These are phyloP conservation scores for Phthorimaea operculella DNA, from an alignment of 1,140 invertebrate species.

Conservation along the genomic window DNA sequence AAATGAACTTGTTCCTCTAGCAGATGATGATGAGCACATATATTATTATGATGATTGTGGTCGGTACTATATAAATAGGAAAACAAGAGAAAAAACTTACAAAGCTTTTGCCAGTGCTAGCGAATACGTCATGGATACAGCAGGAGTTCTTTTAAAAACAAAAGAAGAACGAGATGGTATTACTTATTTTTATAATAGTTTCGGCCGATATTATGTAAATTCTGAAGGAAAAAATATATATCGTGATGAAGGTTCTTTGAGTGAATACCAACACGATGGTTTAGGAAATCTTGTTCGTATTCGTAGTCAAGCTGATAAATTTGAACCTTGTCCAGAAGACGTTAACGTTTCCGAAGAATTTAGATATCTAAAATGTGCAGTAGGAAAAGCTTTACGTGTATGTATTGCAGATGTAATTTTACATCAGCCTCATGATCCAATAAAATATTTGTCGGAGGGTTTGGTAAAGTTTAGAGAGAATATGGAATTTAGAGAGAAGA, in stretches of 20 bases:
- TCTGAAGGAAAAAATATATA: slow-evolving; percentile 53
- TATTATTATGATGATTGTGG: slow-evolving; percentile 62
- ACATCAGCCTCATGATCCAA: slow-evolving; percentile 51
- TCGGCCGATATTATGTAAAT: slow-evolving; percentile 53
- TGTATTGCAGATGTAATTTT: slow-evolving; percentile 51
- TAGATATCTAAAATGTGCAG: slow-evolving; percentile 46
- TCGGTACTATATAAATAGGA: slow-evolving; percentile 48
- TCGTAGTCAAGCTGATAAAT: slow-evolving; percentile 46
- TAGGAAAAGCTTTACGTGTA: slow-evolving; percentile 46
- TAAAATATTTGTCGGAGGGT: slow-evolving; percentile 43
- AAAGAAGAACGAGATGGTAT: slow-evolving; percentile 50
- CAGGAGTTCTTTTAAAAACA: slow-evolving; percentile 44
- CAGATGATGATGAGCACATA: slow-evolving; percentile 46
- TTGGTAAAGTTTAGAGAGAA: slow-evolving; percentile 53
- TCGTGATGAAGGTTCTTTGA: slow-evolving; percentile 41
- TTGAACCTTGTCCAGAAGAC: slow-evolving; percentile 49
- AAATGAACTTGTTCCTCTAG: slow-evolving; percentile 45
- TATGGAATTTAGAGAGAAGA: slow-evolving; percentile 48
- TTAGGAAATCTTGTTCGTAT: slow-evolving; percentile 59
- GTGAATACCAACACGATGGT: slow-evolving; percentile 61
- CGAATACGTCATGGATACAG: slow-evolving; percentile 56
- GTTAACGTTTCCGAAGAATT: slow-evolving; percentile 51
- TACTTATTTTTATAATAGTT: slow-evolving; percentile 50
- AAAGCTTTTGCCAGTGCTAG: slow-evolving; percentile 50
- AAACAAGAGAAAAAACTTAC: slow-evolving; percentile 46